Base-by-base conservation (phyloP, 2,113 vertebrate species). In the Rhinogobius similis region DNA sequence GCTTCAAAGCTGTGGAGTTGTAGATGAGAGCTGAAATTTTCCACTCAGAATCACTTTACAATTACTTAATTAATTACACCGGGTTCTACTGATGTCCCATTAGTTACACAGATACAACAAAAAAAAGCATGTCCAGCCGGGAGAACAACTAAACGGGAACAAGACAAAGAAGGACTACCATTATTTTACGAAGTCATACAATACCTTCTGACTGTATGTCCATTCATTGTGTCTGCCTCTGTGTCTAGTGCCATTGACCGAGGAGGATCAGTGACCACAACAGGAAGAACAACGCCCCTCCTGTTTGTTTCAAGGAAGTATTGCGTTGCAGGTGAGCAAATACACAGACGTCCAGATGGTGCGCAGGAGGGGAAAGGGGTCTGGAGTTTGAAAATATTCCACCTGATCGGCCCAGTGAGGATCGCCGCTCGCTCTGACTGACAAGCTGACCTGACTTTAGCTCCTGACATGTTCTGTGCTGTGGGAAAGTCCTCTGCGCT, bases 241-340 rank as follows among this genome's bases (percentile, higher is more conserved):
- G 58, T 36, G 55, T 29, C 55, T 58, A 32, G 55, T 29, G 26
- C 55, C 55, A 58, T 58, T 58, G 58, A 61, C 58, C 8, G 58
- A 38, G 18, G 10, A 52, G 48, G 44, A 38, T 53, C 41, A 69
- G 65, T 23, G 36, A 77, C 56, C 16, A 27, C 67, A 77, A 62
- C 61, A 78, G 78, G 50, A 78, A 80, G 62, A 55, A 39, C 24
- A 77, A 78, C 52, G 16, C 32, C 53, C 59, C 24, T 3, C 29
- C 53, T 86, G 73, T 87, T 87, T 82, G 78, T 82, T 72, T 48
- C 39, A 56, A 48, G 38, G 56, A 70, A 62, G 75, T 70, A 72
- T 83, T 78, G 43, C 18, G 73, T 86, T 82, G 27, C 83, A 81
- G 74, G 70, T 82, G 66, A 73, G 82, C 46, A 82, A 73, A 85